Evolutionary conservation across 2,797 vertebrate species (phyloP).

Genomic region (Thamnophis elegans): DNA sequence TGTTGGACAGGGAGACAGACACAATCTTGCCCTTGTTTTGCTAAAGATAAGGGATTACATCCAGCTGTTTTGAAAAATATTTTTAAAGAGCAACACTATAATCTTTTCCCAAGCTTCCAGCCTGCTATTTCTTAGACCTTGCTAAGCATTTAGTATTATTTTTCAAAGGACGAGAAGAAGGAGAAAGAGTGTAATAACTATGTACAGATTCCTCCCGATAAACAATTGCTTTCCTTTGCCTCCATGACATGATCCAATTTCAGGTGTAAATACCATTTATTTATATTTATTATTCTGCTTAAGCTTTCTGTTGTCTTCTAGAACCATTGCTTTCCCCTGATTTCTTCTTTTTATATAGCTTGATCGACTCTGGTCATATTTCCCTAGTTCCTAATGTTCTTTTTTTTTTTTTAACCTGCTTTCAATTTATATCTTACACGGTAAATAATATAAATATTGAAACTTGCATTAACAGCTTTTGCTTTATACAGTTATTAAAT

Average conservation of each 20-base stretch:
- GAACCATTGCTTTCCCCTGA: neutral
- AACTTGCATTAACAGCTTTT: neutral
- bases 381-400: neutral
- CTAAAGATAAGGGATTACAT: neutral
- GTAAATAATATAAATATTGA: neutral
- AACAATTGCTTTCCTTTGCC: neutral
- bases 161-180: neutral
- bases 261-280: neutral
- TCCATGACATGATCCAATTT: neutral
- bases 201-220: neutral
- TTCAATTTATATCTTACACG: neutral
- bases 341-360: neutral
- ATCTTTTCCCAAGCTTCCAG: neutral
- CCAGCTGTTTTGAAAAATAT: neutral
- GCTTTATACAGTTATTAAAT: neutral
- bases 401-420: neutral
- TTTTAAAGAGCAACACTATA: neutral
- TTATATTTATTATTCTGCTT: neutral
- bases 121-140: neutral
- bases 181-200: neutral
- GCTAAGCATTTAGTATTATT: neutral
- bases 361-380: neutral
- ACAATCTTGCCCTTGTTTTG: neutral
- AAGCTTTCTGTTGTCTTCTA: neutral
- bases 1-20: neutral